Conservation (phyloP, 1,140 invertebrate species). For the Caenorhabditis inopinata region DNA sequence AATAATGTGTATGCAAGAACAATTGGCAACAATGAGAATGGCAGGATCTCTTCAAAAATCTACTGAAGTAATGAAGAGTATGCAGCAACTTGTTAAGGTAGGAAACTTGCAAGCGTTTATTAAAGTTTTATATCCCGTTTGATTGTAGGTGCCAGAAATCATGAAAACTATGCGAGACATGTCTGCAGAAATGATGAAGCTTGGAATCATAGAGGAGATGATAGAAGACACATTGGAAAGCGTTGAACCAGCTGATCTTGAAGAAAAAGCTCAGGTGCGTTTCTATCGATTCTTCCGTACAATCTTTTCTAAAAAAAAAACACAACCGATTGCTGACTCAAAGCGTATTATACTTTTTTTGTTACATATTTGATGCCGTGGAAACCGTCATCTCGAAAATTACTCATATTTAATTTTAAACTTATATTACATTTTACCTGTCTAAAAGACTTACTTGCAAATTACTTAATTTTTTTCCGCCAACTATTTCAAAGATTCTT, state of each 20-base stretch:
- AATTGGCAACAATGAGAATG: slow-evolving; percentile 84
- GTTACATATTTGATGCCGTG: no score
- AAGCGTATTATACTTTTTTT: no score
- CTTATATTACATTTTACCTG: no score
- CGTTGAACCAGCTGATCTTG: slow-evolving; percentile 83
- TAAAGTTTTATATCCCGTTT: background rate
- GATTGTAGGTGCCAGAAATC: slow-evolving; percentile 86
- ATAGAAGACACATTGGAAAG: slow-evolving; percentile 92
- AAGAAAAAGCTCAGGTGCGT: slow-evolving; percentile 79
- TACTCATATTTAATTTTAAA: no score
- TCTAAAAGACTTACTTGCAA: no score
- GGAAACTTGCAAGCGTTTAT: no score
- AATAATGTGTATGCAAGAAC: slow-evolving; percentile 95
- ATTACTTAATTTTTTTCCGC: no score
- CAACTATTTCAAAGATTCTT: no score
- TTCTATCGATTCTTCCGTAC: no score
- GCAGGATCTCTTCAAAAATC: slow-evolving; percentile 87
- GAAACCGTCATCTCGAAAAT: no score
- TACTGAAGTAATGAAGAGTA: slow-evolving; percentile 93
- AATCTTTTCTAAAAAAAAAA: background rate
- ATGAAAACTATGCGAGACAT: slow-evolving; percentile 93
- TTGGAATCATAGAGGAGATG: slow-evolving; percentile 99
- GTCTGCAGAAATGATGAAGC: slow-evolving; percentile 97
- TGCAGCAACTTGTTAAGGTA: slow-evolving; percentile 74
- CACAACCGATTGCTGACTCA: no score